Evolutionary conservation across 2,797 vertebrate species (phyloP).

Genomic region (Choloepus didactylus): DNA sequence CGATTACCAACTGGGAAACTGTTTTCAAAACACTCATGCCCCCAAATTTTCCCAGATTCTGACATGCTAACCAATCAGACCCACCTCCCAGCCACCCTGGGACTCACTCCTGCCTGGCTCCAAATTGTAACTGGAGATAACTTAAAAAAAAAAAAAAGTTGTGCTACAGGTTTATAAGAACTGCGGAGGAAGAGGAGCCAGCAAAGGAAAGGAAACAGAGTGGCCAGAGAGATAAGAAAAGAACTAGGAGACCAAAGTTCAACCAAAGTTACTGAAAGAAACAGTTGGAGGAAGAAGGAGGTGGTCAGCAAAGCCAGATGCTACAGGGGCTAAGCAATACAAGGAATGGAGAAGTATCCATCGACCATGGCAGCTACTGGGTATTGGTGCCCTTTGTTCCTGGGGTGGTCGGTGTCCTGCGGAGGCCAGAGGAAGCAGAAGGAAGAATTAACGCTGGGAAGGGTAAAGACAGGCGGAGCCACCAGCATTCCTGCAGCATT

Average conservation of each 20-base stretch:
- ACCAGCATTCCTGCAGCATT: neutral
- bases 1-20: neutral
- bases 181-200: conserved; percentile 4
- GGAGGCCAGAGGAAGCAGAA: neutral
- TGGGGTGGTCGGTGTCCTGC: neutral
- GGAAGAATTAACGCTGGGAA: neutral
- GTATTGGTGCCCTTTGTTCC: neutral
- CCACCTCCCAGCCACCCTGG: neutral
- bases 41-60: neutral
- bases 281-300: neutral
- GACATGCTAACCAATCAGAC: neutral
- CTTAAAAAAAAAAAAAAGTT: neutral
- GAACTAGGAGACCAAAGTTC: neutral
- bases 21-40: neutral
- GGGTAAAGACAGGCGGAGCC: neutral
- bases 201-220: conserved; percentile 33
- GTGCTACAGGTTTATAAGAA: conserved; percentile 6
- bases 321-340: neutral
- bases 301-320: neutral
- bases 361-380: neutral
- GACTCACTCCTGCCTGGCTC: neutral
- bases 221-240: conserved; percentile 44
- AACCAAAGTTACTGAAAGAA: conserved; percentile 13
- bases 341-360: neutral
- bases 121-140: neutral